Evolutionary conservation across 2,113 vertebrate genomes (phyloP).

Genomic region (Bubalus kerabau): DNA sequence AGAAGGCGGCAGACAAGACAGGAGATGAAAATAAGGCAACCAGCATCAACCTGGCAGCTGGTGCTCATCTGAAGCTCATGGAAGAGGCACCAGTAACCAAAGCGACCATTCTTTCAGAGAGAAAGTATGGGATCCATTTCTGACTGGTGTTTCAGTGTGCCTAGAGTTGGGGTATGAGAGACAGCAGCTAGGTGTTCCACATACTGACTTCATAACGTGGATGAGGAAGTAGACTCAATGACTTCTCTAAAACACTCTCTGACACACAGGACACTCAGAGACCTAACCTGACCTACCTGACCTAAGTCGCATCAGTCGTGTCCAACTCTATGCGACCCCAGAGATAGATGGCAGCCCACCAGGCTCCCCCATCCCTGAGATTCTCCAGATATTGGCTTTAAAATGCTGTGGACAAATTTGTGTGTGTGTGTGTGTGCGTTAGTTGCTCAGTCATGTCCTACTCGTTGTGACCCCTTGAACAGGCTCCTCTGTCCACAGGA

Average conservation of each 20-base stretch:
- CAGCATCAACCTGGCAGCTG: not conserved
- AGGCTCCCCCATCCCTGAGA: too few relatives aligned
- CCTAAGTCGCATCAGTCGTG: too few relatives aligned
- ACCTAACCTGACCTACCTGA: not conserved
- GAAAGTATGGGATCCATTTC: not conserved
- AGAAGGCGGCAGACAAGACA: not conserved
- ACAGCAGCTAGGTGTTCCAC: not conserved
- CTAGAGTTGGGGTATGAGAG: not conserved
- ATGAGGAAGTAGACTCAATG: not conserved
- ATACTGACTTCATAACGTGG: not conserved
- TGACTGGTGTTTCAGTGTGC: not conserved
- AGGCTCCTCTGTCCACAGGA: too few relatives aligned
- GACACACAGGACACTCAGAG: not conserved
- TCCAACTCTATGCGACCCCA: too few relatives aligned
- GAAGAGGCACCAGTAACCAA: not conserved
- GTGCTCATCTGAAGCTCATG: not conserved
- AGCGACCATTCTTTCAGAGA: not conserved
- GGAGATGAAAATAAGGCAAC: not conserved
- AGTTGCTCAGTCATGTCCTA: too few relatives aligned
- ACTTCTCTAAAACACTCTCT: not conserved
- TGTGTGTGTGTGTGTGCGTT: too few relatives aligned
- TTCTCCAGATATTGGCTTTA: not conserved
- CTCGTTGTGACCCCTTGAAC: too few relatives aligned
- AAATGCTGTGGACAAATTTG: not conserved
- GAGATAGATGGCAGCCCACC: too few relatives aligned